Evolutionary conservation across 2,113 vertebrate species (phyloP).

Genomic region (Dipodomys stephensi): DNA sequence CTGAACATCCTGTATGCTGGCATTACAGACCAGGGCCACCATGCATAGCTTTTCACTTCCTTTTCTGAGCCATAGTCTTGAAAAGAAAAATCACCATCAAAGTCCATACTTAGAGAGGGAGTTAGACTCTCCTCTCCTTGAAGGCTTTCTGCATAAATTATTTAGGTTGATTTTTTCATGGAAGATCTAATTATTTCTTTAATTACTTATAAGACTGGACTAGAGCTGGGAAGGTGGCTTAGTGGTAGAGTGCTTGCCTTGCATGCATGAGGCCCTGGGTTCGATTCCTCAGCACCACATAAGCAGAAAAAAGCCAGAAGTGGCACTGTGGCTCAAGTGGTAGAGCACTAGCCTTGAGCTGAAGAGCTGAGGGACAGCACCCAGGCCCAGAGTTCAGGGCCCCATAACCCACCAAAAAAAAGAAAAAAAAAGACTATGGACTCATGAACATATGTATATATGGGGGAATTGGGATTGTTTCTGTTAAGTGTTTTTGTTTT

Average conservation of each 20-base stretch:
- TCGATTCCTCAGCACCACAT: too few species aligned
- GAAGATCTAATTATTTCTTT: conserved; percentile 27
- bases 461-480: not conserved
- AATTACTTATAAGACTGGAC: not conserved
- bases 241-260: too few species aligned
- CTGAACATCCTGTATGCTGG: not conserved
- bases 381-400: too few species aligned
- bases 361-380: too few species aligned
- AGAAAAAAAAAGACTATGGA: not conserved
- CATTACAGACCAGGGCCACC: not conserved
- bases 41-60: too few species aligned
- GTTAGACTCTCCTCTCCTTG: not conserved
- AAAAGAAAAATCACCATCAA: not conserved
- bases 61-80: not conserved
- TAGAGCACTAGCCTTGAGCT: too few species aligned
- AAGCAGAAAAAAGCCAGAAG: too few species aligned
- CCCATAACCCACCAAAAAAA: too few species aligned
- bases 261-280: too few species aligned
- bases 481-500: not conserved
- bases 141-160: not conserved
- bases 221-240: too few species aligned
- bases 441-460: not conserved
- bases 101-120: not conserved
- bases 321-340: too few species aligned
- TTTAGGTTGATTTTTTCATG: conserved; percentile 43